Percentiles rank a stretch among this genome's conserved stretches.
These are phyloP conservation scores for Thalpophila matura DNA, from an alignment of 2,888 invertebrate species.

Conservation along the genomic window DNA sequence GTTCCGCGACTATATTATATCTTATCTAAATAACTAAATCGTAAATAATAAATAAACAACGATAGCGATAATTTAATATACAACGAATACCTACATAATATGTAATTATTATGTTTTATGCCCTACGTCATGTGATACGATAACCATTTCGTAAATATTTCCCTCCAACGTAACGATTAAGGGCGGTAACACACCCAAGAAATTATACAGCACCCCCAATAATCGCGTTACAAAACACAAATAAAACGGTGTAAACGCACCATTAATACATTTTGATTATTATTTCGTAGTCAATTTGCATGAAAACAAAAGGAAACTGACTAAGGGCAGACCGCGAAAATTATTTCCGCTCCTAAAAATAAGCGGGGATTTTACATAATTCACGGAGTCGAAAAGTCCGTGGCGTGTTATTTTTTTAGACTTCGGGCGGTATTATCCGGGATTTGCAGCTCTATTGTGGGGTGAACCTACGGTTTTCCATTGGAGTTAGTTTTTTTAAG, in stretches of 20 bases:
- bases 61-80: too few relatives aligned
- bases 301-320: conserved; percentile 69
- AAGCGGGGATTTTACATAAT: conserved; percentile 65
- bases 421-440: conserved; percentile 56
- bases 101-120: too few relatives aligned
- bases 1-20: too few relatives aligned
- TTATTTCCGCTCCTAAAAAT: conserved; percentile 62
- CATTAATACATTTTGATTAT: conserved; percentile 59
- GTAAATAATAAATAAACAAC: too few relatives aligned
- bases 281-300: conserved; percentile 68
- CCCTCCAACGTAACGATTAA: conserved; percentile 2
- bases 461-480: conserved; percentile 27
- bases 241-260: conserved; percentile 44
- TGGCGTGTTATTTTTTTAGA: conserved; percentile 58
- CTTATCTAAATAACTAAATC: too few relatives aligned
- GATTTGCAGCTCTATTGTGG: conserved; percentile 58
- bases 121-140: background rate
- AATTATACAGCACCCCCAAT: conserved; percentile 38
- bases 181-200: conserved; percentile 8
- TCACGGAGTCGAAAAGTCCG: conserved; percentile 59
- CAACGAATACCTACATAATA: too few relatives aligned
- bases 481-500: conserved; percentile 45
- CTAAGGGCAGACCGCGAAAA: conserved; percentile 62
- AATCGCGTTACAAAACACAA: conserved; percentile 43
- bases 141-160: background rate